These are phyloP conservation scores for Porites lobata DNA, from an alignment of 92 coral and sea anemone genomes.

Conservation along the genomic window DNA sequence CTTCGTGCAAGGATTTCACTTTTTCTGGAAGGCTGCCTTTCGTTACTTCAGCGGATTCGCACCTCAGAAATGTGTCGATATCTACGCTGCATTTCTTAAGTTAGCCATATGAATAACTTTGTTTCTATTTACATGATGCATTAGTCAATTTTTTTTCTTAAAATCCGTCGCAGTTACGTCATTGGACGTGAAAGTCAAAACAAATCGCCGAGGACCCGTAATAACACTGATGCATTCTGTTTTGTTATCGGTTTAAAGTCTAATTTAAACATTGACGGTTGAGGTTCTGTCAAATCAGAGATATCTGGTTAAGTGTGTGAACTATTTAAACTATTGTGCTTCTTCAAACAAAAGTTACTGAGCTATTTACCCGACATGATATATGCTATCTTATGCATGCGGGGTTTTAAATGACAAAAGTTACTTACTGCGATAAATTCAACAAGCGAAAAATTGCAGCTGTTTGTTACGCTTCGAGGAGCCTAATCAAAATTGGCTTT, in stretches of 20 bases:
- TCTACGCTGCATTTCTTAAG: neutral
- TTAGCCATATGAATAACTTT: slow-evolving; percentile 1
- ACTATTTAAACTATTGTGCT: neutral
- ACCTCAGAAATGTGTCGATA: neutral
- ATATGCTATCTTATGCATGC: slow-evolving; percentile 35
- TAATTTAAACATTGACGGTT: neutral
- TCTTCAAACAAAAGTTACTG: slow-evolving; percentile 20
- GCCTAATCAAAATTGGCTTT: neutral
- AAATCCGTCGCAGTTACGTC: slow-evolving; percentile 33
- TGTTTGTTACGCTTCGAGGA: neutral
- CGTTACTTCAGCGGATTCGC: too few relatives aligned
- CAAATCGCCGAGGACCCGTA: neutral
- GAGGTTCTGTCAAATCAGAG: neutral
- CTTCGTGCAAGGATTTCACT: too few relatives aligned
- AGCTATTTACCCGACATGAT: slow-evolving; percentile 3
- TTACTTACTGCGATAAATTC: neutral
- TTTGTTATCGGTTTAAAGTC: neutral
- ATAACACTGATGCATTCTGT: neutral
- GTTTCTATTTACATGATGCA: slow-evolving; percentile 41
- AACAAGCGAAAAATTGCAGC: slow-evolving; percentile 6
- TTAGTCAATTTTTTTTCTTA: neutral
- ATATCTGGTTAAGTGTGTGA: neutral
- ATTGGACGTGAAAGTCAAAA: slow-evolving; percentile 21
- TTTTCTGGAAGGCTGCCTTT: too few relatives aligned
- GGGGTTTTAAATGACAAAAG: slow-evolving; percentile 9